phyloP scores from a whole-genome alignment of 1,140 invertebrate species.

The Cataglyphis hispanica region DNA sequence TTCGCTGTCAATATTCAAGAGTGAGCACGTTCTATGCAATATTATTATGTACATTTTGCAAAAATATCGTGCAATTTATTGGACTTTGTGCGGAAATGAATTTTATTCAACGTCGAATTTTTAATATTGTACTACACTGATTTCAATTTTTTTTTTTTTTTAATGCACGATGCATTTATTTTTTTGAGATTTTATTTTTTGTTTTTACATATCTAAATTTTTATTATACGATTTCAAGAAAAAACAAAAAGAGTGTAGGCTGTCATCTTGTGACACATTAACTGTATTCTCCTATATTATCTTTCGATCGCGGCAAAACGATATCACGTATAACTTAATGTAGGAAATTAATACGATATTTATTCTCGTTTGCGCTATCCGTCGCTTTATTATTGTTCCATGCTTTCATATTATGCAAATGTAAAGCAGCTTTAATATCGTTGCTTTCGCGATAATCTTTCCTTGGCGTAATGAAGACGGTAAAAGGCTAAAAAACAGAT shows the following conservation, averaged over 20 bases:
- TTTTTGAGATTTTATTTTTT: neutral
- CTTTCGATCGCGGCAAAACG: neutral
- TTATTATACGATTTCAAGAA: neutral
- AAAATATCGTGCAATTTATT: conserved; percentile 3
- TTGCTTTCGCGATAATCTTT: neutral
- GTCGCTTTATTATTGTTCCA: neutral
- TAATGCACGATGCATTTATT: neutral
- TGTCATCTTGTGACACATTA: conserved; percentile 15
- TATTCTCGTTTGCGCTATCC: conserved; percentile 25
- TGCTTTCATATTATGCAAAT: neutral
- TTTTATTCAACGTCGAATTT: neutral
- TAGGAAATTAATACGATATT: conserved; percentile 19
- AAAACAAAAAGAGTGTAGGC: neutral
- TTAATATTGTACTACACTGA: neutral
- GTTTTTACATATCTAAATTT: neutral
- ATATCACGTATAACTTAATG: neutral
- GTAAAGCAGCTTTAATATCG: neutral
- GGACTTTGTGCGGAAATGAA: neutral
- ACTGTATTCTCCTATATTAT: neutral
- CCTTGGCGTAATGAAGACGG: neutral
- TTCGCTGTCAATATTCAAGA: conserved; percentile 2
- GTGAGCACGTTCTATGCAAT: neutral
- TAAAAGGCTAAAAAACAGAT: neutral
- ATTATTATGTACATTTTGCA: neutral
- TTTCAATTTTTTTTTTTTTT: conserved; percentile 12